These are phyloP conservation scores for Festucalex cinctus DNA, from an alignment of 2,113 vertebrate species.

Conservation along the genomic window DNA sequence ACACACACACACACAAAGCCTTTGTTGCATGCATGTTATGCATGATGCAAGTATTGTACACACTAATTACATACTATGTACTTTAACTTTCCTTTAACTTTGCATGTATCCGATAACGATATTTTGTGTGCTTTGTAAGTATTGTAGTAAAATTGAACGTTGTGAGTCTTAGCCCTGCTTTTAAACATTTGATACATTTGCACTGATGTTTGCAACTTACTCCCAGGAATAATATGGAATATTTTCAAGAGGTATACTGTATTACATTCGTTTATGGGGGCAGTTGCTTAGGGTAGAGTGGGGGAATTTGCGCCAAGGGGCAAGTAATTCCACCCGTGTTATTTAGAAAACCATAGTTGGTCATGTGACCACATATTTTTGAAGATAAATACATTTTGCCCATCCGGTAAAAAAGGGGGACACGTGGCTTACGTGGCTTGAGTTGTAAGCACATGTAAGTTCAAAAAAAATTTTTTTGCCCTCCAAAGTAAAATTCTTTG, in stretches of 20 bases:
- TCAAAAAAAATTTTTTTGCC: no score
- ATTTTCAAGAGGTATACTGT: not conserved
- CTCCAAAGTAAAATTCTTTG: no score
- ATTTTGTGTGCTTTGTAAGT: slow-evolving; percentile 2
- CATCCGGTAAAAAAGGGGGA: no score
- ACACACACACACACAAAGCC: not conserved
- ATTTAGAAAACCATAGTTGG: no score
- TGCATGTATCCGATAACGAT: slow-evolving; percentile 4
- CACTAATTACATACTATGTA: not conserved
- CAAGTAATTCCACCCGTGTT: no score
- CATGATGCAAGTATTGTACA: not conserved
- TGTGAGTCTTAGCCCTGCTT: not conserved
- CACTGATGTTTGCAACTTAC: not conserved
- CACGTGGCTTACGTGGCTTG: no score
- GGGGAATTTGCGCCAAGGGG: no score
- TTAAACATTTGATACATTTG: slow-evolving; percentile 15
- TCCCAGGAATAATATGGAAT: not conserved
- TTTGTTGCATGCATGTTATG: not conserved
- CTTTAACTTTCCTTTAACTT: slow-evolving; percentile 4
- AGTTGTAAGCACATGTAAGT: no score
- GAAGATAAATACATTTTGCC: no score
- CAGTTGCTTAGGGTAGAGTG: no score
- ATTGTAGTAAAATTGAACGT: slow-evolving; percentile 5
- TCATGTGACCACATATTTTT: no score
- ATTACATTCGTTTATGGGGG: no score